Percentiles rank a stretch among this genome's conserved stretches.
Evolutionary conservation across 2,113 vertebrate species (phyloP).

Genomic region (Channa argus): DNA sequence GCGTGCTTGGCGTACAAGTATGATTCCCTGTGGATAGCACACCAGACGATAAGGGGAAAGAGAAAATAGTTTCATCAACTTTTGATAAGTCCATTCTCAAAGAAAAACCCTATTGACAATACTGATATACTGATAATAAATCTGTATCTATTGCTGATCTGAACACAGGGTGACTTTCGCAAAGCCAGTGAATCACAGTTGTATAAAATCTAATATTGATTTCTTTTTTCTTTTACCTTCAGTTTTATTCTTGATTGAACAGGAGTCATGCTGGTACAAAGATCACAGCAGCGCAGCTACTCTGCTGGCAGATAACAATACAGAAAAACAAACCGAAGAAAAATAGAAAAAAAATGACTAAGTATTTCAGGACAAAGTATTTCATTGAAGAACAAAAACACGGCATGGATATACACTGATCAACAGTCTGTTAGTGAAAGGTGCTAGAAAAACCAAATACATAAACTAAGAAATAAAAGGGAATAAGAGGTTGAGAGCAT

Average conservation of each 20-base stretch:
- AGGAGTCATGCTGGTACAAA: constrained; percentile 52
- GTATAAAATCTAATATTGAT: constrained; percentile 68
- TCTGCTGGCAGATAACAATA: constrained; percentile 49
- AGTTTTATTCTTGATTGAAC: constrained; percentile 68
- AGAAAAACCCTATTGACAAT: constrained; percentile 45
- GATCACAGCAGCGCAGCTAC: constrained; percentile 52
- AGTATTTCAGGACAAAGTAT: constrained; percentile 15
- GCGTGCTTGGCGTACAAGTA: constrained; percentile 20
- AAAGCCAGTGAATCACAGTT: constrained; percentile 54
- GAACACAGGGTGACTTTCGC: constrained; percentile 52
- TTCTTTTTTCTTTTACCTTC: constrained; percentile 60
- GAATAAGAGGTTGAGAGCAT: neutral
- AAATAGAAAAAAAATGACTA: constrained; percentile 41
- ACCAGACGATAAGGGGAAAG: constrained; percentile 27
- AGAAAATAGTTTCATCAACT: constrained; percentile 64
- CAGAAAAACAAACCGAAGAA: constrained; percentile 40
- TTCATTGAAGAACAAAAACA: constrained; percentile 16
- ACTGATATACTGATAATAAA: constrained; percentile 58
- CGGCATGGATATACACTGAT: constrained; percentile 5
- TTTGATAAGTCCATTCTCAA: constrained; percentile 57
- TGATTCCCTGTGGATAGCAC: constrained; percentile 22
- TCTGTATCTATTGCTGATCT: constrained; percentile 47
- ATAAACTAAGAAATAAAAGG: neutral
- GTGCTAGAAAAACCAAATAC: constrained; percentile 17
- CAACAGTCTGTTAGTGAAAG: neutral